Conservation (phyloP, 2,888 invertebrate genomes). For the Andrena bicolor region DNA sequence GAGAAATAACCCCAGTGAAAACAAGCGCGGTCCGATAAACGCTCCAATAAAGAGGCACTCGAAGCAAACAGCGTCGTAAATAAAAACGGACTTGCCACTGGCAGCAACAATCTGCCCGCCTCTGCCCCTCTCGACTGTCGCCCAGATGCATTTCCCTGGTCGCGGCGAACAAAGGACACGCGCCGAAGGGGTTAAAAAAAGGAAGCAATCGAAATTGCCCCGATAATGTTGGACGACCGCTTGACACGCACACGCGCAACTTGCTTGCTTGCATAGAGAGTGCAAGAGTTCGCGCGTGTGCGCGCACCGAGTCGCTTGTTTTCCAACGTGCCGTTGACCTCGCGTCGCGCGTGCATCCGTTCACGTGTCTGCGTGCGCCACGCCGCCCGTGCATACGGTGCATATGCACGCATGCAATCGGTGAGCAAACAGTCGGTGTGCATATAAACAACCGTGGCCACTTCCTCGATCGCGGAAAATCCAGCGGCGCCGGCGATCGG, state of each 20-base stretch:
- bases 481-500: not conserved
- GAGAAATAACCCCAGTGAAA: slow-evolving; percentile 15
- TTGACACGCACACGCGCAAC: slow-evolving; percentile 42
- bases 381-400: slow-evolving; percentile 1
- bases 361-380: slow-evolving; percentile 26
- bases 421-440: slow-evolving; percentile 4
- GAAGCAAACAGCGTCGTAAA: slow-evolving; percentile 51
- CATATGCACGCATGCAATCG: slow-evolving; percentile 1
- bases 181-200: slow-evolving; percentile 33
- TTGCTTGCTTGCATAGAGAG: no score
- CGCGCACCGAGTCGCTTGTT: slow-evolving; percentile 65
- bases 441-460: slow-evolving; percentile 52
- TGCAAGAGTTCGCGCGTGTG: slow-evolving; percentile 13
- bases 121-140: not conserved
- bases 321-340: slow-evolving; percentile 77
- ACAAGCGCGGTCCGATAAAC: slow-evolving; percentile 45
- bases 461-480: slow-evolving; percentile 62
- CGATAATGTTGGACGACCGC: slow-evolving; percentile 48
- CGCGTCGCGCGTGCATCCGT: slow-evolving; percentile 62
- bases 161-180: slow-evolving; percentile 42
- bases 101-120: slow-evolving; percentile 19
- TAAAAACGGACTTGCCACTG: slow-evolving; percentile 34
- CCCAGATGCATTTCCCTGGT: slow-evolving; percentile 34
- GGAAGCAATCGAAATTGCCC: slow-evolving; percentile 51
- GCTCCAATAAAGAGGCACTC: slow-evolving; percentile 40